Evolutionary conservation across 2,888 invertebrate genomes (phyloP).

Genomic region (Callinectes sapidus): DNA sequence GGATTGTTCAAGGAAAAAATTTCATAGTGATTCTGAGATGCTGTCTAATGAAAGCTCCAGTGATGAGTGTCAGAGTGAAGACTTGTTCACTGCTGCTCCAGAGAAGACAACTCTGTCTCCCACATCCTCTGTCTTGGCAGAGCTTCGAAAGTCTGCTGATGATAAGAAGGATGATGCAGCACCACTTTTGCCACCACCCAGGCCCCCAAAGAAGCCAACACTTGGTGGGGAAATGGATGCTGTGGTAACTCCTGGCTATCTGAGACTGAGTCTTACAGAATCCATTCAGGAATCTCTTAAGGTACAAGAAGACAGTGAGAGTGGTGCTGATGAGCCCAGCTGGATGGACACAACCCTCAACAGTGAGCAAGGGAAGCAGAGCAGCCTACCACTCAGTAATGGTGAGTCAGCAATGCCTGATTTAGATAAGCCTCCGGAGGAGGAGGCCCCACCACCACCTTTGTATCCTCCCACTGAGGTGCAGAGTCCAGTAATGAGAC

Average conservation of each 20-base stretch:
- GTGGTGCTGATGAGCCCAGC: slow-evolving; percentile 62
- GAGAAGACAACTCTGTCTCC: slow-evolving; percentile 55
- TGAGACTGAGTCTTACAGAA: slow-evolving; percentile 76
- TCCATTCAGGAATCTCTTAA: slow-evolving; percentile 74
- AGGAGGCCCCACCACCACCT: slow-evolving; percentile 68
- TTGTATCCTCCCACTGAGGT: slow-evolving; percentile 44
- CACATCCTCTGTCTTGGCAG: slow-evolving; percentile 63
- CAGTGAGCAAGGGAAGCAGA: slow-evolving; percentile 44
- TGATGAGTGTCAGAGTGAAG: slow-evolving; percentile 75
- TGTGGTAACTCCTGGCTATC: slow-evolving; percentile 74
- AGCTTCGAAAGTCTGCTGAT: slow-evolving; percentile 63
- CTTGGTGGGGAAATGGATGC: slow-evolving; percentile 74
- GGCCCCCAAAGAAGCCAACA: slow-evolving; percentile 71
- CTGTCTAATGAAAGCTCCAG: slow-evolving; percentile 77
- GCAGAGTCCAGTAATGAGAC: slow-evolving; percentile 40
- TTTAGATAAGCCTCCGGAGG: slow-evolving; percentile 69
- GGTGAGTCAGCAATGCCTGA: slow-evolving; percentile 48
- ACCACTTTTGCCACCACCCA: slow-evolving; percentile 62
- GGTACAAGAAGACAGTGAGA: slow-evolving; percentile 61
- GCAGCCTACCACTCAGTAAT: slow-evolving; percentile 33
- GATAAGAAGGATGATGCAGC: slow-evolving; percentile 56
- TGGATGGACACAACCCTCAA: slow-evolving; percentile 54
- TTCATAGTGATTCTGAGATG: slow-evolving; percentile 78
- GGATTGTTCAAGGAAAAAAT: slow-evolving; percentile 75
- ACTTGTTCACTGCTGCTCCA: slow-evolving; percentile 34